Evolutionary conservation across 2,113 vertebrate species (phyloP), one percentile per base, ranked within the genome.

Genomic region (Polypterus bichir): DNA sequence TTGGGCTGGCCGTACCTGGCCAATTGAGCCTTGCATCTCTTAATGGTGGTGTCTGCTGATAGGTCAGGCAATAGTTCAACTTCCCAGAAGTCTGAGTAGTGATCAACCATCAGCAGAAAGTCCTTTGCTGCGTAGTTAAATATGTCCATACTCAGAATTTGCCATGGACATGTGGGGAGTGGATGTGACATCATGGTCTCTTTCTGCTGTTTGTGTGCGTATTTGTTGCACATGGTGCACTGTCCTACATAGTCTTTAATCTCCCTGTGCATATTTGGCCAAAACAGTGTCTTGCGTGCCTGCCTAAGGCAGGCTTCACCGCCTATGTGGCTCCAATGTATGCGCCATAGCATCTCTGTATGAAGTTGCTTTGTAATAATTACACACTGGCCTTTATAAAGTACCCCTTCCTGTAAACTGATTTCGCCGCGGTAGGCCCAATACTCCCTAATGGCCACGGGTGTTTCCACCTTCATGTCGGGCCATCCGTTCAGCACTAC

Each of bases 41-140:
- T 27, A 27, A 27, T 27, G 27, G 27, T 27, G 2, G 27, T 27
- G 27, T 27, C 27, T 27, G 27, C 27, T 27, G 27, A 27, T 27
- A 27, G 27, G 27, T 27, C 27, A 27, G 27, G 27, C 27, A 27
- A 27, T 27, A 27, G 27, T 27, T 70, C 66, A 64, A 68, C 62
- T 73, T 74, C 71, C 71, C 65, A 69, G 72, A 77, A 76, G 71
- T 77, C 75, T 59, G 56, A 68, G 48, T 69, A 54, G 27, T 70
- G 71, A 68, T 70, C n/a, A n/a, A n/a, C n/a, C n/a, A n/a, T n/a
- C 66, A 58, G 52, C 49, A 53, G 47, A 27, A 64, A 67, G 56
- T 71, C 70, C 27, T 60, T 48, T 62, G 53, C 63, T 54, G 62
- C 4, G 54, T 63, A 57, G 60, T 8, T 69, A 67, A 76, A 73